Conservation (phyloP, 2,797 vertebrate genomes). For the Linurgus olivaceus region DNA sequence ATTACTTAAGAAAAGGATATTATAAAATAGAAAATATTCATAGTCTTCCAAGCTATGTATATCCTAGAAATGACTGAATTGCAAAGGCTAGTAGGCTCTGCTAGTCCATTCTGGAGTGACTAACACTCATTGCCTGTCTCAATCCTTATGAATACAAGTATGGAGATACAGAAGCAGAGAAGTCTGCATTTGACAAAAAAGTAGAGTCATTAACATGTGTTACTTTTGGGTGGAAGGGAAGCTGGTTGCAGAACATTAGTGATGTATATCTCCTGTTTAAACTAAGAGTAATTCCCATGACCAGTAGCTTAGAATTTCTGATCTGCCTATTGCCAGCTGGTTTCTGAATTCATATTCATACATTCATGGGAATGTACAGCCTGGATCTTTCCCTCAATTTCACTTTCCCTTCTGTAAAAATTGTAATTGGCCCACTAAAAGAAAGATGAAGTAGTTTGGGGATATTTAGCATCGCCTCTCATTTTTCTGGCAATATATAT, state of each 20-base stretch:
- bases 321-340: not conserved
- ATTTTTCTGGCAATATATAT: conserved; percentile 66
- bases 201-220: not conserved
- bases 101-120: not conserved
- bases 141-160: not conserved
- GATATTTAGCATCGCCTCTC: conserved; percentile 30
- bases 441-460: not conserved
- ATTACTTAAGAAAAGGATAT: not conserved
- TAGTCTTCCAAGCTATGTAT: not conserved
- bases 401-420: not conserved
- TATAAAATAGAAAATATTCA: not conserved
- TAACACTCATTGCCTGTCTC: not conserved
- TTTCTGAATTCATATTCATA: not conserved
- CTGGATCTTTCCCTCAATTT: not conserved
- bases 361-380: not conserved
- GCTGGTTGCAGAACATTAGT: not conserved
- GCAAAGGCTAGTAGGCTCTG: not conserved
- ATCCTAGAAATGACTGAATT: not conserved
- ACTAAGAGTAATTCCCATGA: not conserved
- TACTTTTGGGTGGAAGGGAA: not conserved
- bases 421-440: not conserved
- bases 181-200: not conserved
- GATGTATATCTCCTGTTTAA: not conserved
- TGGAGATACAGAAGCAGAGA: not conserved
- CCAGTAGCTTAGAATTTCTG: not conserved